phyloP scores from a whole-genome alignment of 2,113 vertebrate species.

The Pedetes capensis region DNA sequence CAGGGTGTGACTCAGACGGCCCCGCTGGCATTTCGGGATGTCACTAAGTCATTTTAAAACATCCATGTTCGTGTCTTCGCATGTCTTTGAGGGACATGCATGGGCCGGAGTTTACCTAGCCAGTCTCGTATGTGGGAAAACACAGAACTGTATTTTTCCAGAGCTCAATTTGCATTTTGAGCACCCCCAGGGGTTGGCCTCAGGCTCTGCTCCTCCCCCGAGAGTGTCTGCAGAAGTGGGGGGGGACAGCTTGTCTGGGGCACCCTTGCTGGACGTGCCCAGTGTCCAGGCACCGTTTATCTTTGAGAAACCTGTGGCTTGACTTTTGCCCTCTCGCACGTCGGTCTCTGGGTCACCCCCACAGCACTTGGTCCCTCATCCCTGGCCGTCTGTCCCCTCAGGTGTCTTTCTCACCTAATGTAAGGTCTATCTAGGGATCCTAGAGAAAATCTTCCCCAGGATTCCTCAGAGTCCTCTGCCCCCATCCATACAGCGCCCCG shows the following conservation, averaged over 20 bases:
- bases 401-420: not conserved
- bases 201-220: too few species aligned
- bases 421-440: not conserved
- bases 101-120: too few species aligned
- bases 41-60: not conserved
- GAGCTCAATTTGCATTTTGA: not conserved
- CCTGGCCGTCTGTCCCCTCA: too few species aligned
- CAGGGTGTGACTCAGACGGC: too few species aligned
- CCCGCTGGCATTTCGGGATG: rapidly evolving
- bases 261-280: rapidly evolving
- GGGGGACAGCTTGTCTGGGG: rapidly evolving
- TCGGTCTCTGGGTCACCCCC: not conserved
- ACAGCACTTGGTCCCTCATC: not conserved
- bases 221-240: too few species aligned
- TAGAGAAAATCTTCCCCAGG: not conserved
- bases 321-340: not conserved
- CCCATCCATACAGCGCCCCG: not conserved
- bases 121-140: not conserved
- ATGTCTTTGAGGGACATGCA: not conserved
- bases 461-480: not conserved
- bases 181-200: too few species aligned
- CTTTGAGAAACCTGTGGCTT: not conserved
- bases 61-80: not conserved
- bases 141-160: not conserved
- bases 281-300: too few species aligned